Evolutionary conservation across 2,113 vertebrate species (phyloP).

Genomic region (Eretmodus cyanostictus): DNA sequence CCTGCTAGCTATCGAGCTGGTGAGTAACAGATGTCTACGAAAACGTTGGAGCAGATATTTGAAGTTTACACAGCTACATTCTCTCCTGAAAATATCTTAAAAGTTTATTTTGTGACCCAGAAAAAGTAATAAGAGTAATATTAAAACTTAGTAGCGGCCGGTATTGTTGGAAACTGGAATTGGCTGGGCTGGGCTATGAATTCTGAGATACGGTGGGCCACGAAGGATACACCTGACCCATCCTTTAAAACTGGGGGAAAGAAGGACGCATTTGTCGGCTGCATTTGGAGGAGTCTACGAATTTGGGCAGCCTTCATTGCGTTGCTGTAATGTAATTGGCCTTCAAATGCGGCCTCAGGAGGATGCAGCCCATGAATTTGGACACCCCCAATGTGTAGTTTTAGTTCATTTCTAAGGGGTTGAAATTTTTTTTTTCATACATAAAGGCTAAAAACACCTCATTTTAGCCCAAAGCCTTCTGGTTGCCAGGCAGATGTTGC

Average conservation of each 20-base stretch:
- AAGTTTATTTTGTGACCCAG: not conserved
- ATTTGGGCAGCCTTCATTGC: not conserved
- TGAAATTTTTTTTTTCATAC: not conserved
- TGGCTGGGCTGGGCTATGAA: not conserved
- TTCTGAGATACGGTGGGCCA: not conserved
- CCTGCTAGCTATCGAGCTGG: not conserved
- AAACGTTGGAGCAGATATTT: not conserved
- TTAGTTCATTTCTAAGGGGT: not conserved
- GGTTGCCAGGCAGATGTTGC: not conserved
- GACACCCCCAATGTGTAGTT: not conserved
- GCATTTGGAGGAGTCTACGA: not conserved
- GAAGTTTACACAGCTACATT: not conserved
- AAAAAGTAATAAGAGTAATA: not conserved
- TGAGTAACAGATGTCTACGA: not conserved
- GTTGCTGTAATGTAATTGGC: not conserved
- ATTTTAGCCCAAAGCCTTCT: not conserved
- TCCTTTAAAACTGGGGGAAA: not conserved
- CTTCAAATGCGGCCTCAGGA: not conserved
- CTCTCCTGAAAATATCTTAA: not conserved
- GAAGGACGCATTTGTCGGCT: not conserved
- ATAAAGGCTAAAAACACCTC: not conserved
- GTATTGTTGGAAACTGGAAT: not conserved
- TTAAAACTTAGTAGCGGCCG: not conserved
- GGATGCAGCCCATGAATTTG: not conserved
- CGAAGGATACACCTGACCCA: not conserved